Percentiles rank a stretch among this genome's conserved stretches.
These are phyloP conservation scores for Galeruca laticollis DNA, from an alignment of 2,888 invertebrate genomes.

Conservation along the genomic window DNA sequence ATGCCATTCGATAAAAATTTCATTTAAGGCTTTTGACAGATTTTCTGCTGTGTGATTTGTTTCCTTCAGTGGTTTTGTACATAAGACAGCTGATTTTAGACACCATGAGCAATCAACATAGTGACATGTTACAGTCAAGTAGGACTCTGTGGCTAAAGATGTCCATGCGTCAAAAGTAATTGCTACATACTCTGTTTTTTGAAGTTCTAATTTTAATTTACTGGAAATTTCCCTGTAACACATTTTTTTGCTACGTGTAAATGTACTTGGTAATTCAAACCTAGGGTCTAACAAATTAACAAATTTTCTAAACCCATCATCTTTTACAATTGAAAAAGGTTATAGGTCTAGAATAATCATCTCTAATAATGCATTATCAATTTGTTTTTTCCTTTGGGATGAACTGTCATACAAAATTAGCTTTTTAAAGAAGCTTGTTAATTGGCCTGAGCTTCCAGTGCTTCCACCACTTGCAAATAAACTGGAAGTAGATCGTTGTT, in stretches of 20 bases:
- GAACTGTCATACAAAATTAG: too few relatives aligned
- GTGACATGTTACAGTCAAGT: slow-evolving; percentile 34
- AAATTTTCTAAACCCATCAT: slow-evolving; percentile 5
- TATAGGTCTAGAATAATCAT: too few relatives aligned
- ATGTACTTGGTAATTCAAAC: slow-evolving; percentile 18
- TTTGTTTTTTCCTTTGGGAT: too few relatives aligned
- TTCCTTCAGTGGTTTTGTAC: slow-evolving; percentile 39
- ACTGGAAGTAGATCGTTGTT: too few relatives aligned
- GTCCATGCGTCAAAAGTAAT: too few relatives aligned
- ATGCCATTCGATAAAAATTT: slow-evolving; percentile 12
- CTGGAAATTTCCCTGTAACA: not conserved
- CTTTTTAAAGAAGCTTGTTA: too few relatives aligned
- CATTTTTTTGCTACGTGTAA: slow-evolving; percentile 4
- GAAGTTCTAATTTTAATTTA: not conserved
- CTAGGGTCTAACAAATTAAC: slow-evolving; percentile 11
- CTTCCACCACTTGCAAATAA: too few relatives aligned
- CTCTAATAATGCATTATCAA: too few relatives aligned
- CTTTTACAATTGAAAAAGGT: too few relatives aligned
- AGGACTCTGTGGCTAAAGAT: slow-evolving; percentile 33
- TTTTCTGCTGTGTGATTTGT: slow-evolving; percentile 20
- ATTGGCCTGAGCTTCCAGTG: too few relatives aligned
- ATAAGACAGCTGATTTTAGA: slow-evolving; percentile 32
- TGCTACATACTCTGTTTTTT: slow-evolving; percentile 31
- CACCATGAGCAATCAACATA: too few relatives aligned
- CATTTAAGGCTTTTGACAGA: slow-evolving; percentile 15